phyloP scores from a whole-genome alignment of 2,797 vertebrate species.

The Megaceryle alcyon region DNA sequence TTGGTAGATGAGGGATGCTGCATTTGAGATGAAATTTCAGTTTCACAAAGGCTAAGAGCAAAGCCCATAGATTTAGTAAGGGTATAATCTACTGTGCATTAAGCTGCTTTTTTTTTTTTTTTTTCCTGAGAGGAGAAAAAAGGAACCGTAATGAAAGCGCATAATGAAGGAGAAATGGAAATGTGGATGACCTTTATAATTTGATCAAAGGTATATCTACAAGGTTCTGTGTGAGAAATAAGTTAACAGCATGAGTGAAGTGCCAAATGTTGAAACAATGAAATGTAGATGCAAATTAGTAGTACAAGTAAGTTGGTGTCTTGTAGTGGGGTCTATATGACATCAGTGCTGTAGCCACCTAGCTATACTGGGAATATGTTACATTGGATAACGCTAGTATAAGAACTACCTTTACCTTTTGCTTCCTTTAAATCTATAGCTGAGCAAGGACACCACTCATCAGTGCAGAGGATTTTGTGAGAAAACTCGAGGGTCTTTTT shows the following conservation, averaged over 20 bases:
- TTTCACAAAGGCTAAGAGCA: not conserved
- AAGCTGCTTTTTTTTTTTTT: not conserved
- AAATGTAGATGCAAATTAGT: not conserved
- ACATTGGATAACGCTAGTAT: not conserved
- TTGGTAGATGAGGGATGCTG: slow-evolving; percentile 39
- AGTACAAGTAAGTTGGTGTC: not conserved
- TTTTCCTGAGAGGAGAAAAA: not conserved
- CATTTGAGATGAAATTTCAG: slow-evolving; percentile 37
- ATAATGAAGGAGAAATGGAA: not conserved
- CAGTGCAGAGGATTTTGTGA: not conserved
- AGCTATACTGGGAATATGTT: not conserved
- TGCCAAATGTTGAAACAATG: not conserved
- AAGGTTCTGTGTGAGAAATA: not conserved
- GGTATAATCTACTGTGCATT: not conserved
- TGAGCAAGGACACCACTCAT: not conserved
- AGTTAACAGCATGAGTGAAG: not conserved
- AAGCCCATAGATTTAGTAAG: slow-evolving; percentile 12
- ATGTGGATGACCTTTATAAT: not conserved
- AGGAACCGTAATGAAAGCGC: not conserved
- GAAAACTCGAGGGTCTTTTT: not conserved
- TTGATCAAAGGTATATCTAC: not conserved
- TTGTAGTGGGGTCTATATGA: not conserved
- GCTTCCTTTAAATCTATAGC: not conserved
- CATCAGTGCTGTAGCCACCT: not conserved
- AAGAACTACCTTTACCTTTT: not conserved